These are phyloP conservation scores for Solea senegalensis DNA, from an alignment of 2,113 vertebrate genomes.

Conservation along the genomic window DNA sequence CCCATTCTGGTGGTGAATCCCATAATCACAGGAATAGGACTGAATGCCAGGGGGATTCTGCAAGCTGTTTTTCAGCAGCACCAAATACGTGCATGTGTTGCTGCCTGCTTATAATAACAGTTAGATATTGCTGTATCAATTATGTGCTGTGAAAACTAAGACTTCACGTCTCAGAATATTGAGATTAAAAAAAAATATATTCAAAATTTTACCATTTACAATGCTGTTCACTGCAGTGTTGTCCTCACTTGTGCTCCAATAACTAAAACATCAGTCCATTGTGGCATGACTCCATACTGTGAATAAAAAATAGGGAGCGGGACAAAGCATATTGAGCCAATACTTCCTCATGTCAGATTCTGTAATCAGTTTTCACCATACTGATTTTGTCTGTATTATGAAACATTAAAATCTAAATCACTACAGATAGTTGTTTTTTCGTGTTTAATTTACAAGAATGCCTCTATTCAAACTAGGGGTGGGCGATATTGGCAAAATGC, in stretches of 20 bases:
- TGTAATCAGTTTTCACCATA: not conserved
- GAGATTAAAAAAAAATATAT: constrained; percentile 16
- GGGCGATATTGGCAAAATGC: too few relatives aligned
- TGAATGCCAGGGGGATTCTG: constrained; percentile 6
- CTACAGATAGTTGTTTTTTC: too few relatives aligned
- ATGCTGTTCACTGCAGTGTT: too few relatives aligned
- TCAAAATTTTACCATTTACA: constrained; percentile 2
- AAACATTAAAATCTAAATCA: not conserved
- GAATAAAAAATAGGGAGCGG: not conserved
- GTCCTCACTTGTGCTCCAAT: not conserved
- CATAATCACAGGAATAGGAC: constrained; percentile 23
- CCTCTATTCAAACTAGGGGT: too few relatives aligned
- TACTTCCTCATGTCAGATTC: not conserved
- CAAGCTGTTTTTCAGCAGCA: constrained; percentile 22
- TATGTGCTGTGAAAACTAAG: constrained; percentile 10
- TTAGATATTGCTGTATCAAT: constrained; percentile 6
- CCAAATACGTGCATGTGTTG: constrained; percentile 23
- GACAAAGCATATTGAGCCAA: not conserved
- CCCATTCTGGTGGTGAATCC: not conserved
- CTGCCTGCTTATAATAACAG: not conserved
- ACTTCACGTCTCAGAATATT: not conserved
- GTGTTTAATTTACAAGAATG: too few relatives aligned
- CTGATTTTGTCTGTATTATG: constrained; percentile 1
- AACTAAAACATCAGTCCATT: constrained; percentile 4
- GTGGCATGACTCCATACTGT: not conserved